Evolutionary conservation across 2,888 invertebrate species (phyloP).

Genomic region (Podotricha telesiphe): DNA sequence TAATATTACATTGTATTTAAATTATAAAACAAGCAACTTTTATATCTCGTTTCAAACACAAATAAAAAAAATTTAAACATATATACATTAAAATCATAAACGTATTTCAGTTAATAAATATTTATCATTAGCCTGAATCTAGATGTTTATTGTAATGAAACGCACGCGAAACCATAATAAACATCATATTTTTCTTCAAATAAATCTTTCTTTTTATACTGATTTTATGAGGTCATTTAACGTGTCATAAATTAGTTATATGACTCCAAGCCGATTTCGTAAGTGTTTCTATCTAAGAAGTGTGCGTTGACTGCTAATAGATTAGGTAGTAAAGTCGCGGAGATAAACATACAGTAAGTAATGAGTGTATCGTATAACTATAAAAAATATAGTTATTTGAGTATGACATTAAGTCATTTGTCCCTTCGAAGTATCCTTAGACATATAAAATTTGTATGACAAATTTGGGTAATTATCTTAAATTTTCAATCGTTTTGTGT

Average conservation of each 20-base stretch:
- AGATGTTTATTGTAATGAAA: conserved; percentile 27
- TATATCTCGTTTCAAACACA: background rate
- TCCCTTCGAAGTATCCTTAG: no score
- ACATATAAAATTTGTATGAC: no score
- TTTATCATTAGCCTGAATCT: conserved; percentile 30
- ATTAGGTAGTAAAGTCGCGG: conserved; percentile 35
- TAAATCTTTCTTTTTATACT: conserved; percentile 60
- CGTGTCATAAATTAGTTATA: conserved; percentile 56
- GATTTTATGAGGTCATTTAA: conserved; percentile 58
- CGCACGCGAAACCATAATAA: conserved; percentile 51
- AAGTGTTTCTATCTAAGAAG: conserved; percentile 22
- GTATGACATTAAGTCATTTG: background rate
- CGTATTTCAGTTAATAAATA: conserved; percentile 10
- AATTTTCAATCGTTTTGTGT: no score
- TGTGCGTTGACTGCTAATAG: conserved; percentile 46
- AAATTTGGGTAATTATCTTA: no score
- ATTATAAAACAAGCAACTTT: background rate
- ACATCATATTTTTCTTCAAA: conserved; percentile 53
- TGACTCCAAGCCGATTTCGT: conserved; percentile 25
- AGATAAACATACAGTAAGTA: conserved; percentile 20
- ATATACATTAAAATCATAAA: background rate
- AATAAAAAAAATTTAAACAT: background rate
- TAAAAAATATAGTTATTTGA: background rate
- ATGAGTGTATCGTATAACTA: conserved; percentile 12
- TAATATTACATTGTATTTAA: background rate